Evolutionary conservation across 2,888 invertebrate species (phyloP).

Genomic region (Spisula solida): DNA sequence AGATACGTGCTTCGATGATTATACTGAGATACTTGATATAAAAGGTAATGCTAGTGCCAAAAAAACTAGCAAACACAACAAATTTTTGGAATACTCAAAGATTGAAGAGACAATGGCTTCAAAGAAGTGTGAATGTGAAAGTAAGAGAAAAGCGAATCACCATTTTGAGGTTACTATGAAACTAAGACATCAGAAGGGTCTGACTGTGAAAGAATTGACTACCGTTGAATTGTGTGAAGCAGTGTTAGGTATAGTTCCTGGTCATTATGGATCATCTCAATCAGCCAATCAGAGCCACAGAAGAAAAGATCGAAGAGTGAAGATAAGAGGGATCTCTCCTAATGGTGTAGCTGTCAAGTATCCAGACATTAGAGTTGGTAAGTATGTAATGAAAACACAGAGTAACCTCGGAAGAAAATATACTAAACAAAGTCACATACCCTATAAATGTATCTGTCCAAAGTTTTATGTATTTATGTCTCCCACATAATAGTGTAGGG

Average conservation of each 20-base stretch:
- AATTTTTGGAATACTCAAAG: slow-evolving; percentile 35
- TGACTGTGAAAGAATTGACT: slow-evolving; percentile 22
- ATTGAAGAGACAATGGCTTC: slow-evolving; percentile 25
- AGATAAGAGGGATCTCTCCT: slow-evolving; percentile 72
- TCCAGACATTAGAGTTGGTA: slow-evolving; percentile 74
- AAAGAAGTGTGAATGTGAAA: slow-evolving; percentile 56
- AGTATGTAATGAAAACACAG: background rate
- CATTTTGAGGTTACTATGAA: slow-evolving; percentile 51
- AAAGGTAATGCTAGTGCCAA: slow-evolving; percentile 26
- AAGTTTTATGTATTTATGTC: too few species aligned
- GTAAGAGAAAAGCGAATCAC: slow-evolving; percentile 30
- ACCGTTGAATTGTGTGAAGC: slow-evolving; percentile 66
- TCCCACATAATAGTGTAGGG: too few species aligned
- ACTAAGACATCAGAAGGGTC: slow-evolving; percentile 36
- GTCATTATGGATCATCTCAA: slow-evolving; percentile 62
- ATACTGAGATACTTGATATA: slow-evolving; percentile 29
- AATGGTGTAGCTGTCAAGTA: slow-evolving; percentile 74
- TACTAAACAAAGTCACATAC: too few species aligned
- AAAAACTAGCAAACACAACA: slow-evolving; percentile 23
- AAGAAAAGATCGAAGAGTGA: slow-evolving; percentile 61
- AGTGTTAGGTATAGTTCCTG: slow-evolving; percentile 66
- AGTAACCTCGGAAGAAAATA: too few species aligned
- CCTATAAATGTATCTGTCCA: too few species aligned
- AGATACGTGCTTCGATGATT: slow-evolving; percentile 11
- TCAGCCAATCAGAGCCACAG: slow-evolving; percentile 44